Evolutionary conservation across 2,888 invertebrate species (phyloP).

Genomic region (Chamaedrilus cognettii): DNA sequence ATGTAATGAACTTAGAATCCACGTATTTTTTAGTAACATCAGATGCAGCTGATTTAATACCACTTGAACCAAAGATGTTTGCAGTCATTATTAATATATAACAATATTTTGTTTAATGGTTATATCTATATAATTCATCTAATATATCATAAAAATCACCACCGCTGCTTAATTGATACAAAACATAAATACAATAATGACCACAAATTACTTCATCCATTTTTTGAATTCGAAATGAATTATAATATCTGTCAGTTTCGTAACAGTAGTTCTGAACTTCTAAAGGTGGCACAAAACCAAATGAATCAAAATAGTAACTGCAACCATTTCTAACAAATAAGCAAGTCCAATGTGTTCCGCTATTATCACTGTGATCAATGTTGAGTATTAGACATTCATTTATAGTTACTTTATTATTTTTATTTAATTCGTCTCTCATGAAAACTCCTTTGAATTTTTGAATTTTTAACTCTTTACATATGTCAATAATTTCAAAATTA

Average conservation of each 20-base stretch:
- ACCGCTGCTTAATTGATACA: too few relatives aligned
- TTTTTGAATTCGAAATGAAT: not conserved
- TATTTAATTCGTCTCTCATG: not conserved
- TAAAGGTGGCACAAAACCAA: not conserved
- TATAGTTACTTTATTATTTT: not conserved
- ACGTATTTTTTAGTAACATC: not conserved
- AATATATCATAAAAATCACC: too few relatives aligned
- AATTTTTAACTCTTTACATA: not conserved
- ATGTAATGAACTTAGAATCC: not conserved
- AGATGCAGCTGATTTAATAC: too few relatives aligned
- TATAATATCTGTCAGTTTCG: not conserved
- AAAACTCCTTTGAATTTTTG: not conserved
- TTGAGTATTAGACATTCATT: not conserved
- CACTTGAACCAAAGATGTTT: not conserved
- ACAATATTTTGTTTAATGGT: too few relatives aligned
- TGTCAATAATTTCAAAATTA: not conserved
- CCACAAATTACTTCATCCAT: not conserved
- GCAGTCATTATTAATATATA: too few relatives aligned
- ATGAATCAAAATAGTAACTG: not conserved
- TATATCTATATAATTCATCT: too few relatives aligned
- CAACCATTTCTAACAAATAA: not conserved
- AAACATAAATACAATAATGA: too few relatives aligned
- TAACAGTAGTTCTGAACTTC: not conserved
- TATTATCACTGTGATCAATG: not conserved
- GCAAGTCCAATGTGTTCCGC: not conserved